Evolutionary conservation across 2,113 vertebrate genomes (phyloP).

Genomic region (Eidolon helvum): DNA sequence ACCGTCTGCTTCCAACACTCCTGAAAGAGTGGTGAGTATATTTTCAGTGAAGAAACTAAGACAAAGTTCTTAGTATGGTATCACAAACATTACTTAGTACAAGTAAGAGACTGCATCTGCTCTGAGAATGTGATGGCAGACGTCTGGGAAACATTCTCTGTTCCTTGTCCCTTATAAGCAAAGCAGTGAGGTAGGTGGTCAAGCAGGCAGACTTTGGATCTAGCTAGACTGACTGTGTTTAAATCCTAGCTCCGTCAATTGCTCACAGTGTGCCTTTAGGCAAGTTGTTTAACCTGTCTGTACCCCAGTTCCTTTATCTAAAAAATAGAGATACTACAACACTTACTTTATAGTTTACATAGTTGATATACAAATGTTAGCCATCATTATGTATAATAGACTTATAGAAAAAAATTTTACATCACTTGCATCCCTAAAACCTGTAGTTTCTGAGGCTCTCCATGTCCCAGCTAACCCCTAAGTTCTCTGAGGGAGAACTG

Average conservation of each 20-base stretch:
- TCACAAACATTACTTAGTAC: constrained; percentile 41
- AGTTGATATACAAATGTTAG: neutral
- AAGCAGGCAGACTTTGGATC: neutral
- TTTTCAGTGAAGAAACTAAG: neutral
- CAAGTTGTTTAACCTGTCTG: neutral
- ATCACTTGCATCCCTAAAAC: neutral
- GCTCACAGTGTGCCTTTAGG: neutral
- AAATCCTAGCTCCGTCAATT: neutral
- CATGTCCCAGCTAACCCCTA: neutral
- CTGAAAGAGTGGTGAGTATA: constrained; percentile 38
- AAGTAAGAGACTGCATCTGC: constrained; percentile 58
- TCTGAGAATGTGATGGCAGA: constrained; percentile 62
- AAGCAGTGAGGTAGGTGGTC: neutral
- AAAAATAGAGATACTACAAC: neutral
- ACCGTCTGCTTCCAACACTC: constrained; percentile 51
- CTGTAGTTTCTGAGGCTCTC: neutral
- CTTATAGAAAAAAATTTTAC: neutral
- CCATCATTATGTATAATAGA: neutral
- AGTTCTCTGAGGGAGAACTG: neutral
- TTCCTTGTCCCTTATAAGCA: constrained; percentile 11
- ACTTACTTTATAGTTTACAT: neutral
- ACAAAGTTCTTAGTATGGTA: neutral
- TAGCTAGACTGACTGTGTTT: neutral
- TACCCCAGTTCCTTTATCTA: neutral
- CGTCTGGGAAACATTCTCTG: neutral